These are phyloP conservation scores for Rhadina sibilatrix DNA, from an alignment of 2,113 vertebrate species.

Conservation along the genomic window DNA sequence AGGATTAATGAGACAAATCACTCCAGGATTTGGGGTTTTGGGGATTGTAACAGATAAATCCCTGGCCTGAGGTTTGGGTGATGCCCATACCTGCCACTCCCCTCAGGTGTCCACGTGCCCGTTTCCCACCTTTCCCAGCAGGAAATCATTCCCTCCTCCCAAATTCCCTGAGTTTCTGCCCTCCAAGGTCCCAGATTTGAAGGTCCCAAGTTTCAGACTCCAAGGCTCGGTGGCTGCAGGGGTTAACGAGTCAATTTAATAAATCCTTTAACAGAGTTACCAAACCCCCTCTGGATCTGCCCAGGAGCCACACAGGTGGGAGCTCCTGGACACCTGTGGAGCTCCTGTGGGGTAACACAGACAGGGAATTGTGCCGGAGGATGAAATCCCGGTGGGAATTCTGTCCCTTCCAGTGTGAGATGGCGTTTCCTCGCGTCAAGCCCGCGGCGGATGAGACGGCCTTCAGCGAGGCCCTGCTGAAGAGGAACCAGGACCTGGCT, in stretches of 20 bases:
- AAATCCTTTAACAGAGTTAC: accelerated
- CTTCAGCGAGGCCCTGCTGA: conserved; percentile 91
- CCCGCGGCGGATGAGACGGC: conserved; percentile 86
- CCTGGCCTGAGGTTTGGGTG: background rate
- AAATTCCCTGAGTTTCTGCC: background rate
- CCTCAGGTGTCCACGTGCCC: too few relatives aligned
- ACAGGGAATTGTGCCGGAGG: accelerated
- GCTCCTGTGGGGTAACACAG: accelerated
- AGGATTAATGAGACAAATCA: accelerated
- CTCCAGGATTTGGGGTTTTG: background rate
- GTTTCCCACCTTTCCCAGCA: background rate
- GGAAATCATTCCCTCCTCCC: background rate
- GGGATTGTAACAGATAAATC: accelerated
- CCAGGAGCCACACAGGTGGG: background rate
- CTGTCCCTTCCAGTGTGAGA: conserved; percentile 83
- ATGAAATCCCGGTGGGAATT: accelerated
- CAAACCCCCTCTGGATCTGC: accelerated
- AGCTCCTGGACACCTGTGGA: background rate
- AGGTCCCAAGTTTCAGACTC: background rate
- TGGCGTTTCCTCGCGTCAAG: conserved; percentile 96
- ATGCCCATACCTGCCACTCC: background rate
- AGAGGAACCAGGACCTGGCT: conserved; percentile 94
- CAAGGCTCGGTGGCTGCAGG: background rate
- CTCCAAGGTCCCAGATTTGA: background rate
- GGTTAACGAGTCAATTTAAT: accelerated